A percentile compares a stretch with the other conserved stretches of the same genome.
Conservation (phyloP, 92 coral and sea anemone species). For the Blastomussa wellsi region DNA sequence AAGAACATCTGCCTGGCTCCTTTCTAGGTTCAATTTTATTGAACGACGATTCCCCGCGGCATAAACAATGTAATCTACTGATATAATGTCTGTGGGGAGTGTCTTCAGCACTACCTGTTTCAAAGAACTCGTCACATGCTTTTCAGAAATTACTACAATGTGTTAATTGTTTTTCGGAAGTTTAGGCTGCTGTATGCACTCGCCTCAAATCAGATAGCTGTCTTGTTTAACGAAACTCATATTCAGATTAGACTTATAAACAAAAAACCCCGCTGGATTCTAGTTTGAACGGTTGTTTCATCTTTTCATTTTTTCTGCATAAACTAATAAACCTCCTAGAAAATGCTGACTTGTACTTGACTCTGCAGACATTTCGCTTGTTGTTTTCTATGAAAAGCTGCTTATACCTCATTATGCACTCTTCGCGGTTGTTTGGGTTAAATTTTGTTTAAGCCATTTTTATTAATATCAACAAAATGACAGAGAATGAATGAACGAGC, state of each 20-base stretch:
- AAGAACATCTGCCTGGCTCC: no score
- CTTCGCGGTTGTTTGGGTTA: not conserved
- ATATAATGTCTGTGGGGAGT: not conserved
- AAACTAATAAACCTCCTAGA: not conserved
- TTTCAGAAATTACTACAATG: not conserved
- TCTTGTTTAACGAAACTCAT: not conserved
- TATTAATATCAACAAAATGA: not conserved
- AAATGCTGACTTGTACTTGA: not conserved
- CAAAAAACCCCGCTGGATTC: not conserved
- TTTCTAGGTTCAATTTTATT: no score
- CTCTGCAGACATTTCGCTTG: not conserved
- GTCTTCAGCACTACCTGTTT: not conserved
- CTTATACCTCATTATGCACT: not conserved
- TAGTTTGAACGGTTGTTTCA: not conserved
- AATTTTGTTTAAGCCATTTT: not conserved
- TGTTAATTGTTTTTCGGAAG: not conserved
- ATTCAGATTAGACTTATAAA: not conserved
- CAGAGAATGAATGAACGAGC: no score
- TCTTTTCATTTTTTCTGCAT: not conserved
- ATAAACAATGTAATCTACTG: no score
- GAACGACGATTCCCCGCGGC: no score
- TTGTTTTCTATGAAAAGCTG: not conserved
- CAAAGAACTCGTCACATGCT: not conserved
- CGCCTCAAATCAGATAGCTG: not conserved
- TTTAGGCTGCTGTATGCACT: not conserved